These are phyloP conservation scores for Brachymystax lenok DNA, from an alignment of 2,797 vertebrate species.

Conservation along the genomic window DNA sequence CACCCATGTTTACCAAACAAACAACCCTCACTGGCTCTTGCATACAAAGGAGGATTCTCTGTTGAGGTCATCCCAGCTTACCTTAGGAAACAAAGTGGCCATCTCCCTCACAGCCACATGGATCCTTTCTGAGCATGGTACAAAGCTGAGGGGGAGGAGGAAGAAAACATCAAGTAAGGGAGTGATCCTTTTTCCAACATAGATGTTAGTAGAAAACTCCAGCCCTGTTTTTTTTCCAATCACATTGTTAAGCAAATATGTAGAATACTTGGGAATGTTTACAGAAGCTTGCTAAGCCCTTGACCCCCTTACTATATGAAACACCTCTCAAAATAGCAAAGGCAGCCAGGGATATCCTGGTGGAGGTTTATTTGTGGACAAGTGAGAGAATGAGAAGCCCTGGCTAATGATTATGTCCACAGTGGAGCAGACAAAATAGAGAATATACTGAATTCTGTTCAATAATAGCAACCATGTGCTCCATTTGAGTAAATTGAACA, in stretches of 20 bases:
- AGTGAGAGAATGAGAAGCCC: background rate
- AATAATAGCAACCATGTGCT: background rate
- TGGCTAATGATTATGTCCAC: background rate
- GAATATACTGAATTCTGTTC: background rate
- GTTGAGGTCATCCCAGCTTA: conserved; percentile 65
- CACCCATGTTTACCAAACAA: conserved; percentile 43
- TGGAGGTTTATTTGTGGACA: background rate
- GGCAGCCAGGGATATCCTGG: background rate
- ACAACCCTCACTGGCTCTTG: conserved; percentile 25
- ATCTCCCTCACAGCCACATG: conserved; percentile 96
- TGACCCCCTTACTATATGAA: background rate
- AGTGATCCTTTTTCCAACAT: background rate
- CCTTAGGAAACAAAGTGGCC: conserved; percentile 97
- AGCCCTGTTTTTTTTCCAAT: background rate
- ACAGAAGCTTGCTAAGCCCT: background rate
- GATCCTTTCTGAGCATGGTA: conserved; percentile 96
- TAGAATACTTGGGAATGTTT: background rate
- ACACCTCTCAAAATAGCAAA: conserved; percentile 5
- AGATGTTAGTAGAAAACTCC: background rate
- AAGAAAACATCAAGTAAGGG: background rate
- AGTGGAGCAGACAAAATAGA: background rate
- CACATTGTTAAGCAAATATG: background rate
- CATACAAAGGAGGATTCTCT: conserved; percentile 5
- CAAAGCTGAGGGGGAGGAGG: conserved; percentile 78
- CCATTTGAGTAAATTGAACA: no score